Percentiles rank a stretch among this genome's conserved stretches.
phyloP scores from a whole-genome alignment of 92 coral and sea anemone genomes.

The Epizoanthus scotinus region DNA sequence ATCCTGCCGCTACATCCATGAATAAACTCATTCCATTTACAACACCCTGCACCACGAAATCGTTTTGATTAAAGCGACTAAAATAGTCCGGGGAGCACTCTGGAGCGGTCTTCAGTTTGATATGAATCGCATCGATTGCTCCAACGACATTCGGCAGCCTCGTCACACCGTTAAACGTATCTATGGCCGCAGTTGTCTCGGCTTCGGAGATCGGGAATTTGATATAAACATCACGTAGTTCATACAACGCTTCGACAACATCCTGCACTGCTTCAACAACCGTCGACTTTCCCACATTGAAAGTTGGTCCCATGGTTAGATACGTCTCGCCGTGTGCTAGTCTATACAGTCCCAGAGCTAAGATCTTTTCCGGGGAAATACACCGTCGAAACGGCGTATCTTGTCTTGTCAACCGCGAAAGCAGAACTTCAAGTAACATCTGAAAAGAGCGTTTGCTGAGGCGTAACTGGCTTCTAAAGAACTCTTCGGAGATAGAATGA shows the following conservation, averaged over 20 bases:
- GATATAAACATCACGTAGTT: conserved; percentile 12
- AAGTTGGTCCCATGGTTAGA: conserved; percentile 20
- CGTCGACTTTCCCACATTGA: conserved; percentile 27
- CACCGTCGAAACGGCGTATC: conserved; percentile 20
- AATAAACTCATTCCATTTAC: conserved; percentile 8
- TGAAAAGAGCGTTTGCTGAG: background rate
- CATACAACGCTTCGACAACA: conserved; percentile 16
- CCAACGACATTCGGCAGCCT: conserved; percentile 8
- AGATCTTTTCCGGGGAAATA: conserved; percentile 29
- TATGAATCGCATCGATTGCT: conserved; percentile 15
- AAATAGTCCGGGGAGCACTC: background rate
- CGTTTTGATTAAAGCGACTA: conserved; percentile 1
- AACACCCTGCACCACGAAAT: conserved; percentile 12
- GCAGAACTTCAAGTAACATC: background rate
- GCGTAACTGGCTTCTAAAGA: conserved; percentile 9
- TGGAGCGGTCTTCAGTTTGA: conserved; percentile 15
- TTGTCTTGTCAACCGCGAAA: conserved; percentile 11
- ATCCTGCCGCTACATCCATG: conserved; percentile 10
- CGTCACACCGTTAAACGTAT: background rate
- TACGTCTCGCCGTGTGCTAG: conserved; percentile 20
- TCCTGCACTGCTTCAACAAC: conserved; percentile 34
- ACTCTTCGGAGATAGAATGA: background rate
- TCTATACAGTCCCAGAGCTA: conserved; percentile 22
- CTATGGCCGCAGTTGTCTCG: background rate
- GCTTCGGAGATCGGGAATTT: conserved; percentile 22